Evolutionary conservation across 2,113 vertebrate genomes (phyloP).

Genomic region (Thalassarche chlororhynchos): DNA sequence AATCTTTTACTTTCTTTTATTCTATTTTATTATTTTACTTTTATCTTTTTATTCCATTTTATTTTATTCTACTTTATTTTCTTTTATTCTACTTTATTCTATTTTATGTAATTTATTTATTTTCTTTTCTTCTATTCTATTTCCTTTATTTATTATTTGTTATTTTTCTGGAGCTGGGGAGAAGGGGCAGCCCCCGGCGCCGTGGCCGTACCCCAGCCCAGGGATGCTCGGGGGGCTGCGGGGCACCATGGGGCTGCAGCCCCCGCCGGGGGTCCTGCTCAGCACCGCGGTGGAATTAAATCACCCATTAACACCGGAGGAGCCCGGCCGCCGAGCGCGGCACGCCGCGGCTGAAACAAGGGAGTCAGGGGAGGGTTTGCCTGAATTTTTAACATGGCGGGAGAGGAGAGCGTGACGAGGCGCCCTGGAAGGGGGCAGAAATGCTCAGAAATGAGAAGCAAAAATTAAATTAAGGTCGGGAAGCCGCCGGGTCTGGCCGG

Average conservation of each 20-base stretch:
- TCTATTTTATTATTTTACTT: background rate
- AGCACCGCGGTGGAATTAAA: background rate
- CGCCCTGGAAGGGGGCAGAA: background rate
- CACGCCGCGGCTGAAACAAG: fast-evolving
- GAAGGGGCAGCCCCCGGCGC: background rate
- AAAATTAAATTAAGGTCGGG: background rate
- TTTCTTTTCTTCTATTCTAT: background rate
- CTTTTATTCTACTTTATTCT: too few relatives aligned
- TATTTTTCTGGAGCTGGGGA: background rate
- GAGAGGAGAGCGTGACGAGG: too few relatives aligned
- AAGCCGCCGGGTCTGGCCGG: fast-evolving
- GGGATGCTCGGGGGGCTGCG: background rate
- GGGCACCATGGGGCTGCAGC: too few relatives aligned
- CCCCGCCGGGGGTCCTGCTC: fast-evolving
- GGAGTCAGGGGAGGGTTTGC: background rate
- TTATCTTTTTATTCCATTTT: background rate
- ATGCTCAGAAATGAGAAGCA: background rate
- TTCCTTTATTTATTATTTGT: background rate
- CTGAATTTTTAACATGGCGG: too few relatives aligned
- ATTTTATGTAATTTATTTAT: background rate
- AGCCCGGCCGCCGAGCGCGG: background rate
- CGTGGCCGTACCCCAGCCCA: background rate
- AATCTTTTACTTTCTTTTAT: too few relatives aligned
- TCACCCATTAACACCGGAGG: fast-evolving
- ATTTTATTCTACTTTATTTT: background rate